phyloP scores from a whole-genome alignment of 2,888 invertebrate genomes.

The Eretmocerus hayati region DNA sequence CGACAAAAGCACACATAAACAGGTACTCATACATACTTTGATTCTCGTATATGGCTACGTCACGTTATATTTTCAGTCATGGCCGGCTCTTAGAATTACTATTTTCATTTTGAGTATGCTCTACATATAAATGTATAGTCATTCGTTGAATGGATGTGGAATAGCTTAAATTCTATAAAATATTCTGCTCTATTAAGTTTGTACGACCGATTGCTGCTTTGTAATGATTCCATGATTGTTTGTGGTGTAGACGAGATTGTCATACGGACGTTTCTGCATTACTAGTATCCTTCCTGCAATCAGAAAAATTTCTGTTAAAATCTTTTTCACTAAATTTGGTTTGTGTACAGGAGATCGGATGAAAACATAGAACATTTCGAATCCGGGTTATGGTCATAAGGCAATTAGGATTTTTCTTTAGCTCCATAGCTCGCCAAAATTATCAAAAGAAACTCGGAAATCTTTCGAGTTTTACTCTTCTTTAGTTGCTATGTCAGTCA shows the following conservation, averaged over 20 bases:
- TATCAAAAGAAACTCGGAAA: too few relatives aligned
- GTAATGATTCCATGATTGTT: conserved; percentile 17
- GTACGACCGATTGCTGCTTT: conserved; percentile 39
- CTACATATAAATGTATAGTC: conserved; percentile 22
- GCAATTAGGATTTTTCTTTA: too few relatives aligned
- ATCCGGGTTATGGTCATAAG: too few relatives aligned
- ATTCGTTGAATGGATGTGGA: conserved; percentile 30
- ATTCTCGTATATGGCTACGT: conserved; percentile 44
- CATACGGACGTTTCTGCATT: conserved; percentile 48
- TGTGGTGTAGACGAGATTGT: conserved; percentile 35
- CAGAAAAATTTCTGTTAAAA: not conserved
- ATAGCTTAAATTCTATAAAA: conserved; percentile 41
- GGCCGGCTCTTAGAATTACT: conserved; percentile 42
- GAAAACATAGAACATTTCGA: too few relatives aligned
- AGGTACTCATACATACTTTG: conserved; percentile 45
- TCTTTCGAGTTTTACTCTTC: too few relatives aligned
- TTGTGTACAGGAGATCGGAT: too few relatives aligned
- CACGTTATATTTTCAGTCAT: conserved; percentile 42
- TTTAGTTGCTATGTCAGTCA: too few relatives aligned
- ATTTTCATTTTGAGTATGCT: conserved; percentile 21
- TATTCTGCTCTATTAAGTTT: conserved; percentile 36
- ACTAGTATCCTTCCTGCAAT: conserved; percentile 46
- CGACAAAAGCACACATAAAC: conserved; percentile 33
- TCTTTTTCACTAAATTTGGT: too few relatives aligned
- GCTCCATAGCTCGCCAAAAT: too few relatives aligned